Evolutionary conservation across 1,140 invertebrate species (phyloP), one percentile per base, ranked within the genome.

Genomic region (Harlomillsia oculata): DNA sequence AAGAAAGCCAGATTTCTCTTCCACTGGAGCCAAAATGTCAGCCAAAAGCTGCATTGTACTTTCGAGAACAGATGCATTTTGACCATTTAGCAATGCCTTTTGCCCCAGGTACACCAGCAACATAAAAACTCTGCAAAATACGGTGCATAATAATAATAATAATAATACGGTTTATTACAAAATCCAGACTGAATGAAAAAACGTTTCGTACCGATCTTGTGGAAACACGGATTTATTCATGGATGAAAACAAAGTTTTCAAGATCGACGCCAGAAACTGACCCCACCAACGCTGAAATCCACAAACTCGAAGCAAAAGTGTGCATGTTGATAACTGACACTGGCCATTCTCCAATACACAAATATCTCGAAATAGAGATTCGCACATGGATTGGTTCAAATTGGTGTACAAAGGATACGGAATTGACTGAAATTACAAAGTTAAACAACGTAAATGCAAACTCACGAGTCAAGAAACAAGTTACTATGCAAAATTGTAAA

Each of bases 261-360:
- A 76, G 11, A 83, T 86, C 66, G 84, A 84, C 1, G 86, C 83
- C 4, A 95, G 74, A 67, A 90, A 90, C 54, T 84, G 78, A 13
- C 89, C 89, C 89, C 89, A 94, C 87, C 87, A 94, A 1, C 78
- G 75, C 68, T 85, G 81, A 53, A 80, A 77, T 44, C 82, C 82
- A 71, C 86, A 89, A 65, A 85, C 80, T 29, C 85, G 80, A 23
- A 87, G 82, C 64, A 92, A 72, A 54, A 93, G 74, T 25, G 87
- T 83, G 6, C 82, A 85, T 18, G 80, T 76, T 21, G 81, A 75
- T 5, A 87, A 75, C 68, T 88, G 86, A 25, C 83, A 75, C 54
- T 82, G 76, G 29, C 76, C 76, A 34, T 74, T 74, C 26, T 76
- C 70, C 67, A 78, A 73, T 3, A 85, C 77, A 69, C 82, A 85